A percentile compares a stretch with the other conserved stretches of the same genome.
Conservation (phyloP, 2,888 invertebrate species). For the Drosophila affinis region DNA sequence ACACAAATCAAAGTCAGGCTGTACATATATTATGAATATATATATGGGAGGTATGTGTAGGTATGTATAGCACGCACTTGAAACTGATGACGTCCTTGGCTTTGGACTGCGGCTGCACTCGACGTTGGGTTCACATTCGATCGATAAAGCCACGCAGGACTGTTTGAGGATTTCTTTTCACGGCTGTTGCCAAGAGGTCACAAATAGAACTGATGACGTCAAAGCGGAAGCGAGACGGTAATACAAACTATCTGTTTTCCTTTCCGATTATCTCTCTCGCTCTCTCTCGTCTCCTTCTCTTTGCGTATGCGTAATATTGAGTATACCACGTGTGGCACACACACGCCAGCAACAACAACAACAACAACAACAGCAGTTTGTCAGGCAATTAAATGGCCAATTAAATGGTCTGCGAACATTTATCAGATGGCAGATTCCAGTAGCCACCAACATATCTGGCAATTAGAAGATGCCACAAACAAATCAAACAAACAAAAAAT, state of each 20-base stretch:
- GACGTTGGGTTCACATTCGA: conserved; percentile 51
- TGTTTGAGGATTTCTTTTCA: conserved; percentile 9
- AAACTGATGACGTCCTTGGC: conserved; percentile 71
- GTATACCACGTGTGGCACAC: conserved; percentile 52
- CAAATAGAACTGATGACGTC: conserved; percentile 77
- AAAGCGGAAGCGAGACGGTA: conserved; percentile 70
- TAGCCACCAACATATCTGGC: conserved; percentile 29
- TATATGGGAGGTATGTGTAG: conserved; percentile 4
- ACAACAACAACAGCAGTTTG: conserved; percentile 21
- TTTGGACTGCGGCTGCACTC: conserved; percentile 49
- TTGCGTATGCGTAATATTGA: conserved; percentile 52
- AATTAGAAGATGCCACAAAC: conserved; percentile 24
- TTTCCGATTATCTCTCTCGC: neutral
- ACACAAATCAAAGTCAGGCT: conserved; percentile 39
- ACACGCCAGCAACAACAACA: neutral
- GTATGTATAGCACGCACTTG: conserved; percentile 61
- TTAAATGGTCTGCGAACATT: conserved; percentile 31
- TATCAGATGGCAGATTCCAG: conserved; percentile 11
- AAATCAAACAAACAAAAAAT: conserved; percentile 6
- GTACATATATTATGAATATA: neutral
- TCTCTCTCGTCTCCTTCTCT: conserved; percentile 16
- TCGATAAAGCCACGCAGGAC: conserved; percentile 66
- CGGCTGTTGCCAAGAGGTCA: conserved; percentile 71
- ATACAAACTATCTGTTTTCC: conserved; percentile 14
- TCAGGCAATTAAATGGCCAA: conserved; percentile 30